These are phyloP conservation scores for Turnix velox DNA, from an alignment of 2,113 vertebrate species.

Conservation along the genomic window DNA sequence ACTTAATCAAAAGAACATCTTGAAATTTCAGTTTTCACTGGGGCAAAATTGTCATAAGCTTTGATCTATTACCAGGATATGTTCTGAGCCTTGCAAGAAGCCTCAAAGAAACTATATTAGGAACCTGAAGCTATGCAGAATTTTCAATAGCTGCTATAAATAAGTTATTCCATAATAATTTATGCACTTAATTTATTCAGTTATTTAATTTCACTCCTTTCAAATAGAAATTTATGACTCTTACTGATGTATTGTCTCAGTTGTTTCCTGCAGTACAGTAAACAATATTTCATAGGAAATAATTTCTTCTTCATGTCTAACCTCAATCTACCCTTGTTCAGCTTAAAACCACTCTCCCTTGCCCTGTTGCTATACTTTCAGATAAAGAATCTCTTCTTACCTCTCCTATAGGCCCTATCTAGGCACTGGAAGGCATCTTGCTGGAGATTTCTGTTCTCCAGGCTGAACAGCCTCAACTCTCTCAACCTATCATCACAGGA, in stretches of 20 bases:
- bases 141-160: not conserved
- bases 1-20: not conserved
- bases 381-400: too few species aligned
- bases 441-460: too few species aligned
- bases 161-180: not conserved
- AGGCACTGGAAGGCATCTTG: too few species aligned
- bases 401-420: too few species aligned
- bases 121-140: not conserved
- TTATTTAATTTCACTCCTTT: not conserved
- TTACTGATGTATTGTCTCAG: not conserved
- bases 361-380: too few species aligned
- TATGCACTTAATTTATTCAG: not conserved
- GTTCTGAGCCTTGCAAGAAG: not conserved
- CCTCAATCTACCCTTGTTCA: not conserved
- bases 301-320: too few species aligned
- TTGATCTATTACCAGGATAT: not conserved
- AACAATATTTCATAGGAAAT: too few species aligned
- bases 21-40: not conserved
- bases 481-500: too few species aligned
- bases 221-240: not conserved
- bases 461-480: too few species aligned
- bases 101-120: not conserved
- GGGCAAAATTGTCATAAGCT: accelerated
- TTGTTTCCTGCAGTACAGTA: not conserved
- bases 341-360: too few species aligned